A percentile compares a stretch with the other conserved stretches of the same genome.
These are phyloP conservation scores for Chaetops frenatus DNA, from an alignment of 2,113 vertebrate species.

Conservation along the genomic window DNA sequence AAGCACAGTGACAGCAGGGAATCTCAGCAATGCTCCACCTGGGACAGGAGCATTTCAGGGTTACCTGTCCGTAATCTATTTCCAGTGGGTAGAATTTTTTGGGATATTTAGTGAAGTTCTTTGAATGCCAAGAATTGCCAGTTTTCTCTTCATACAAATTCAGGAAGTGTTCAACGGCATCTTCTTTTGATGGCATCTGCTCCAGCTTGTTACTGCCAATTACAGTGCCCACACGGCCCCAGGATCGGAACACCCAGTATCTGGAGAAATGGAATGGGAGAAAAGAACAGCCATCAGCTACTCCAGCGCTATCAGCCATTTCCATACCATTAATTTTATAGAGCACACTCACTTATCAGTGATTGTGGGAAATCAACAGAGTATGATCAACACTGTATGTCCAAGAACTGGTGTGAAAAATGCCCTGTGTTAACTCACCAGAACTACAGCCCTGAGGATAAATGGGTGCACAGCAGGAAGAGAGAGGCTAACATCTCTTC, in stretches of 20 bases:
- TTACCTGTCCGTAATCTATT: conserved; percentile 98
- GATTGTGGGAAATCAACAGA: neutral
- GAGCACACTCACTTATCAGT: neutral
- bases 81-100: conserved; percentile 98
- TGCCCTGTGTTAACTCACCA: neutral
- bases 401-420: neutral
- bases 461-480: neutral
- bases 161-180: conserved; percentile 89
- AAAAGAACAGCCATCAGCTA: neutral
- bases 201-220: conserved; percentile 96
- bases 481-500: neutral
- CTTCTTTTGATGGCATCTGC: conserved; percentile 89
- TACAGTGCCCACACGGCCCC: conserved; percentile 95
- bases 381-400: too few relatives aligned
- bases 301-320: neutral
- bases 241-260: conserved; percentile 98
- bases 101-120: conserved; percentile 93
- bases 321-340: neutral
- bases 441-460: neutral
- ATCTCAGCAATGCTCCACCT: neutral
- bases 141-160: conserved; percentile 95
- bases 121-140: conserved; percentile 87
- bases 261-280: conserved; percentile 43
- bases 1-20: neutral
- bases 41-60: neutral